phyloP scores from a whole-genome alignment of 2,888 invertebrate species.

The Drosophila acutilabella region DNA sequence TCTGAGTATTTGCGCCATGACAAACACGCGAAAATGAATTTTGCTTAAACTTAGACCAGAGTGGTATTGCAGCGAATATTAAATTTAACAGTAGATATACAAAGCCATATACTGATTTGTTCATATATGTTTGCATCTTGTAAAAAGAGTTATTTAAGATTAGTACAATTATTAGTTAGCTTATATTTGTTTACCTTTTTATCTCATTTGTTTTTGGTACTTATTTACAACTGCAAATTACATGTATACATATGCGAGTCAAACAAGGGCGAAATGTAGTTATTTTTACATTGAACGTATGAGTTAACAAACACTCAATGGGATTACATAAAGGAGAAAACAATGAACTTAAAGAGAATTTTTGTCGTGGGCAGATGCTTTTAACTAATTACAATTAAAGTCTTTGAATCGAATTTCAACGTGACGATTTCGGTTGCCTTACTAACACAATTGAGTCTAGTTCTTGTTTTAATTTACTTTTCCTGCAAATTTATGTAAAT shows the following conservation, averaged over 20 bases:
- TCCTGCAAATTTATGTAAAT: slow-evolving; percentile 57
- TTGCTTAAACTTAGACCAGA: slow-evolving; percentile 55
- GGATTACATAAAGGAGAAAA: slow-evolving; percentile 39
- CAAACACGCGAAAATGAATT: slow-evolving; percentile 46
- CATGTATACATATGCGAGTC: slow-evolving; percentile 62
- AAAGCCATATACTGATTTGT: slow-evolving; percentile 30
- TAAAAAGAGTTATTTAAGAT: slow-evolving; percentile 62
- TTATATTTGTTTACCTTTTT: slow-evolving; percentile 6
- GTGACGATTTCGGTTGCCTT: slow-evolving; percentile 40
- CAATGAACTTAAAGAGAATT: slow-evolving; percentile 53
- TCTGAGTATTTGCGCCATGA: slow-evolving; percentile 50
- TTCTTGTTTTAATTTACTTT: slow-evolving; percentile 61
- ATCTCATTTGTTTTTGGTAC: slow-evolving; percentile 35
- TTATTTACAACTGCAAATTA: slow-evolving; percentile 67
- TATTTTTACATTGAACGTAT: slow-evolving; percentile 62
- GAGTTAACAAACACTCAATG: slow-evolving; percentile 72
- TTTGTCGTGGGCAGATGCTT: slow-evolving; percentile 44
- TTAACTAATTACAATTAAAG: slow-evolving; percentile 72
- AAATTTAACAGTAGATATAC: slow-evolving; percentile 61
- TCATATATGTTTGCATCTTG: slow-evolving; percentile 42
- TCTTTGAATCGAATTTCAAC: slow-evolving; percentile 67
- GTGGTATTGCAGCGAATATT: slow-evolving; percentile 64
- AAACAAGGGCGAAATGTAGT: slow-evolving; percentile 51
- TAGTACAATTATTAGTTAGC: slow-evolving; percentile 56
- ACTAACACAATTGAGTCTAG: slow-evolving; percentile 74